Evolutionary conservation across 2,888 invertebrate genomes (phyloP).

Genomic region (Pteria penguin): DNA sequence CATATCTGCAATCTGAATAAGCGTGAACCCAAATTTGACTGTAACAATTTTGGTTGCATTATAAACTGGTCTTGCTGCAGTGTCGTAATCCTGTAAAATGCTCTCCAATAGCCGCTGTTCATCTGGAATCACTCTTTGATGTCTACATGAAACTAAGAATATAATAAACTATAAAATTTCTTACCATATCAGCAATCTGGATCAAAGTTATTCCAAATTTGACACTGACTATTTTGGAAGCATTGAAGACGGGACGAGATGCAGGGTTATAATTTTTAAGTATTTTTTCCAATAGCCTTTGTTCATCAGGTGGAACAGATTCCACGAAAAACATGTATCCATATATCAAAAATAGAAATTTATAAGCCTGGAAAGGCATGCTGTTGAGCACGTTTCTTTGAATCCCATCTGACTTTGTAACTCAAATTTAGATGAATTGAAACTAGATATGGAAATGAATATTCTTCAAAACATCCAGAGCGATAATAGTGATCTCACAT

Average conservation of each 20-base stretch:
- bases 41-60: constrained; percentile 74
- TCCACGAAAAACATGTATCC: neutral
- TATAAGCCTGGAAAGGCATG: constrained; percentile 24
- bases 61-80: constrained; percentile 75
- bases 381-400: neutral
- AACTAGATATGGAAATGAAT: no score
- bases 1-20: constrained; percentile 78
- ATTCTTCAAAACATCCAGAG: no score
- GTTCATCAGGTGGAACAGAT: constrained; percentile 72
- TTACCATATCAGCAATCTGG: constrained; percentile 79
- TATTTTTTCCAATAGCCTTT: constrained; percentile 72
- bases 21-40: constrained; percentile 76
- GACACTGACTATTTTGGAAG: constrained; percentile 75
- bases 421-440: no score
- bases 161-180: constrained; percentile 39
- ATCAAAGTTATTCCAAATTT: constrained; percentile 79
- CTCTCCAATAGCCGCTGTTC: constrained; percentile 72
- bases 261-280: constrained; percentile 77
- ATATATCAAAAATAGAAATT: neutral
- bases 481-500: no score
- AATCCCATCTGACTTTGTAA: constrained; percentile 15
- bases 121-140: constrained; percentile 65
- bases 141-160: constrained; percentile 17
- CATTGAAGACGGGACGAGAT: constrained; percentile 78
- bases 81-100: constrained; percentile 73